Evolutionary conservation across 2,888 invertebrate species (phyloP).

Genomic region (Ophion obscuratus): DNA sequence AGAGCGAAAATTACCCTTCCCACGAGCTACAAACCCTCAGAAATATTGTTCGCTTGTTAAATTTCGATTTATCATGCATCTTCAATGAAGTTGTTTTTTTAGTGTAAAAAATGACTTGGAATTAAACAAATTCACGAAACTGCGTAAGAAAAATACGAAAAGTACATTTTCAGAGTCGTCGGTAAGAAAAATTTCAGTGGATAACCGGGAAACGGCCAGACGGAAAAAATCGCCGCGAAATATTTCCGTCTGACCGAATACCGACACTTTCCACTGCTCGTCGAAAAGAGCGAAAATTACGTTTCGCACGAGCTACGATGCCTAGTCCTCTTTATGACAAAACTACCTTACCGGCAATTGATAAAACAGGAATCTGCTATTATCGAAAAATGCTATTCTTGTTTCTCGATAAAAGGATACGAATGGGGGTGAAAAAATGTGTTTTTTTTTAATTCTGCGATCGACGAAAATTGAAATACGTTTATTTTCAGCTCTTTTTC

Average conservation of each 20-base stretch:
- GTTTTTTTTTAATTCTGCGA: not conserved
- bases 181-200: conserved; percentile 61
- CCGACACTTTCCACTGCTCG: conserved; percentile 53
- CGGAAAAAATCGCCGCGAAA: not conserved
- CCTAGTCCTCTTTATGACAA: too few species aligned
- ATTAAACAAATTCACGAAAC: not conserved
- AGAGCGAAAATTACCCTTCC: not conserved
- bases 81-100: not conserved
- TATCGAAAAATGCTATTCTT: not conserved
- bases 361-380: conserved; percentile 10
- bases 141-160: not conserved
- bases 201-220: conserved; percentile 47
- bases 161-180: conserved; percentile 14
- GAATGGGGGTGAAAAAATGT: too few species aligned
- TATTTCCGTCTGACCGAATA: conserved; percentile 41
- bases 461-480: not conserved
- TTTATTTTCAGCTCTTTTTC: not conserved
- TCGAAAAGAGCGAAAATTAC: conserved; percentile 10
- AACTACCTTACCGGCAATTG: not conserved
- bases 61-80: not conserved
- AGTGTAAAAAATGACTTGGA: too few species aligned
- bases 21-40: not conserved
- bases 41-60: too few species aligned
- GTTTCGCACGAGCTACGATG: not conserved
- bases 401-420: not conserved